Evolutionary conservation across 2,888 invertebrate genomes (phyloP).

Genomic region (Meteorus colon): DNA sequence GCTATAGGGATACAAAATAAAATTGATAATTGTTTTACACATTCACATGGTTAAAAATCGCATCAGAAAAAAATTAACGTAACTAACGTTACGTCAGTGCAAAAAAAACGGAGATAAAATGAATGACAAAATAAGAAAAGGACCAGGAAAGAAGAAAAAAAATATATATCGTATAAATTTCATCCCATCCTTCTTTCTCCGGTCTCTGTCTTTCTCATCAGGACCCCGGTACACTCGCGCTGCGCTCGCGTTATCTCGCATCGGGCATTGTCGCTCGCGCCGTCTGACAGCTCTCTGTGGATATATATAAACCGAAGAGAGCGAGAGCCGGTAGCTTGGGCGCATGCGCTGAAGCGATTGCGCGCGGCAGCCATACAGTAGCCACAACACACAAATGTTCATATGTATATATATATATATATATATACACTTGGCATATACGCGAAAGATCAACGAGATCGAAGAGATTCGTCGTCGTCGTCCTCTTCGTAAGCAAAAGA

Average conservation of each 20-base stretch:
- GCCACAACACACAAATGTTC: conserved; percentile 14
- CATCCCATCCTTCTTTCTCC: conserved; percentile 21
- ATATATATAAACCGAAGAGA: conserved; percentile 42
- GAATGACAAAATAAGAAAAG: conserved; percentile 22
- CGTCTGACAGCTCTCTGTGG: conserved; percentile 64
- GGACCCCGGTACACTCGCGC: neutral
- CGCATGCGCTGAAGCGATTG: neutral
- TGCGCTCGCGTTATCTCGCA: conserved; percentile 66
- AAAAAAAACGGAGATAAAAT: neutral
- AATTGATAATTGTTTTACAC: no score
- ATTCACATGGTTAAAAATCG: no score
- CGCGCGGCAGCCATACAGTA: conserved; percentile 13
- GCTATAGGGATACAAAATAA: no score
- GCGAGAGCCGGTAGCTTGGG: conserved; percentile 32
- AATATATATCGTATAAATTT: neutral
- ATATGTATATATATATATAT: conserved; percentile 1
- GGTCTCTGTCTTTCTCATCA: conserved; percentile 28
- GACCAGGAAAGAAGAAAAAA: neutral
- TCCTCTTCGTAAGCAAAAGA: conserved; percentile 17
- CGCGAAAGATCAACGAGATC: conserved; percentile 39
- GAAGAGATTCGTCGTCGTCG: conserved; percentile 36
- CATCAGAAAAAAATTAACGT: no score
- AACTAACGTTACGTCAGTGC: no score
- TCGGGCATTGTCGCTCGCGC: conserved; percentile 72
- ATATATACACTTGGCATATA: conserved; percentile 1